Conservation (phyloP, 2,797 vertebrate species). For the Cetoscarus ocellatus region DNA sequence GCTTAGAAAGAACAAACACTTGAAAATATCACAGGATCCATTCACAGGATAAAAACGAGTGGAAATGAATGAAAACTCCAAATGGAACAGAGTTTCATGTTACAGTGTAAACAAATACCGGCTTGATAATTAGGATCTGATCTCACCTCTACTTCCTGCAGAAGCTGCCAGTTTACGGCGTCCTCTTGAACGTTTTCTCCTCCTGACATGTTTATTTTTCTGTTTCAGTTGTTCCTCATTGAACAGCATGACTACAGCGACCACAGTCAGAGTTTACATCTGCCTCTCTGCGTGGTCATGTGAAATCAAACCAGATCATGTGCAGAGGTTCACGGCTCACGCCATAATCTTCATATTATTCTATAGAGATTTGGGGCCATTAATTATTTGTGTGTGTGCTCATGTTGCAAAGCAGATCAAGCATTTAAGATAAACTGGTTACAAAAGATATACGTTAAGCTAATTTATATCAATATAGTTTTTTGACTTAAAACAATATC, state of each 20-base stretch:
- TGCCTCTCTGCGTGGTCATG: neutral
- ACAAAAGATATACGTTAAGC: too few relatives aligned
- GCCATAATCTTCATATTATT: neutral
- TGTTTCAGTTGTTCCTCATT: neutral
- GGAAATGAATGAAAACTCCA: neutral
- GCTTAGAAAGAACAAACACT: too few relatives aligned
- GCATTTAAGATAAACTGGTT: too few relatives aligned
- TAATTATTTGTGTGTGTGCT: neutral
- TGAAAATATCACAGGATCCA: neutral
- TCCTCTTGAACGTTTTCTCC: neutral
- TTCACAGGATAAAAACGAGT: neutral
- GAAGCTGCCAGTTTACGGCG: neutral
- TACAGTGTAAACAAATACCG: too few relatives aligned
- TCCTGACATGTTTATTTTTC: neutral
- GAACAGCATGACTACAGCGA: neutral
- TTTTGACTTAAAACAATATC: too few relatives aligned
- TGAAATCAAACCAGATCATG: neutral
- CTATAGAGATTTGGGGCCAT: neutral
- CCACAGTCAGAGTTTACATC: neutral
- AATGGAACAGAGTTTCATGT: neutral
- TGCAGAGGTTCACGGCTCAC: neutral
- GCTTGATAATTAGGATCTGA: neutral
- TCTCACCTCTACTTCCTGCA: neutral
- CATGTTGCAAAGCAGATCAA: too few relatives aligned
- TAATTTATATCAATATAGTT: too few relatives aligned